A percentile compares a stretch with the other conserved stretches of the same genome.
These are phyloP conservation scores for Trachelus troglodyta DNA, from an alignment of 2,888 invertebrate species.

Conservation along the genomic window DNA sequence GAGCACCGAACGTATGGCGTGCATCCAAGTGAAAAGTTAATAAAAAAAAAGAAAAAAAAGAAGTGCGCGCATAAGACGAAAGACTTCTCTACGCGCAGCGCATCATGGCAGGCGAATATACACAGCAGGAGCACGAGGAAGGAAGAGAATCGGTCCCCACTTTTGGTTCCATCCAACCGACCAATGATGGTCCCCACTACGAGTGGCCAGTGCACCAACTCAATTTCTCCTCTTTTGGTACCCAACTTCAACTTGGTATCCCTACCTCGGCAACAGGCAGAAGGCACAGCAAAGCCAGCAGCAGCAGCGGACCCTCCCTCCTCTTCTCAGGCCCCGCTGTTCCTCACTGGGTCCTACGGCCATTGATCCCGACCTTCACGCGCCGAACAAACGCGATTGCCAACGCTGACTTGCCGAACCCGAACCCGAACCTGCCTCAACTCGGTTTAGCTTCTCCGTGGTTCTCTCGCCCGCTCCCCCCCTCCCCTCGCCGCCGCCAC, in stretches of 20 bases:
- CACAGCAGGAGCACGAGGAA: slow-evolving; percentile 16
- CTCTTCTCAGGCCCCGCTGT: slow-evolving; percentile 9
- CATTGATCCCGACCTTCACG: slow-evolving; percentile 67
- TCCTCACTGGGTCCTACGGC: slow-evolving; percentile 59
- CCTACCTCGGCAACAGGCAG: slow-evolving; percentile 1
- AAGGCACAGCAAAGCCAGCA: slow-evolving; percentile 20
- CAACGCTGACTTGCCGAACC: slow-evolving; percentile 61
- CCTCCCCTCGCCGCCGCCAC: slow-evolving; percentile 24
- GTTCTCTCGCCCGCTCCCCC: slow-evolving; percentile 20
- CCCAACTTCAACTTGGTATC: slow-evolving; percentile 42
- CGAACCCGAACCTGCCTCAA: slow-evolving; percentile 60
- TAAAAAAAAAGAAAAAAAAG: slow-evolving; percentile 18
- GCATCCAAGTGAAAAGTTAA: slow-evolving; percentile 23
- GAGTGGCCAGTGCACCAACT: slow-evolving; percentile 46
- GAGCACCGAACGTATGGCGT: slow-evolving; percentile 14
- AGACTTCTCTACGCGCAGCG: not conserved
- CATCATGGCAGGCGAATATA: not conserved
- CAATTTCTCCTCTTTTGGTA: slow-evolving; percentile 62
- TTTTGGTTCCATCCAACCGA: slow-evolving; percentile 19
- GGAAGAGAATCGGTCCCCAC: not conserved
- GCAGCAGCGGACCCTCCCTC: slow-evolving; percentile 35
- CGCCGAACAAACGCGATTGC: slow-evolving; percentile 65
- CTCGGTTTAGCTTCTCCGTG: slow-evolving; percentile 37
- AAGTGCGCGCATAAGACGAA: not conserved
- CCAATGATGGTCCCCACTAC: slow-evolving; percentile 30